Evolutionary conservation across 2,113 vertebrate species (phyloP), one percentile per base, ranked within the genome.

Genomic region (Tetrao urogallus): DNA sequence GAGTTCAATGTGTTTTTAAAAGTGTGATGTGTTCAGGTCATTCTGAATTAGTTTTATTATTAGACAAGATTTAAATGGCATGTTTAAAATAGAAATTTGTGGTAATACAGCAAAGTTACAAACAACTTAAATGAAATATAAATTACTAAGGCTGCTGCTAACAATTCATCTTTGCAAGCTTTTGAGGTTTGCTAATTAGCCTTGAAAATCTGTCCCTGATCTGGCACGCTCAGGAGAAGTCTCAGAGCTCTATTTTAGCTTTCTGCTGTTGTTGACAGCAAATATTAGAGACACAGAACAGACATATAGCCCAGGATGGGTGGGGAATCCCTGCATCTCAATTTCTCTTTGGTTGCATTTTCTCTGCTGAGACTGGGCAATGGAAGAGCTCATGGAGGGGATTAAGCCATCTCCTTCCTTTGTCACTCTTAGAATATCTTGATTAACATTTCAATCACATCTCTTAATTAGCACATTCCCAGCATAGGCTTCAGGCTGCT

Each of bases 101-200:
- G 56, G 56, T 47, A 83, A 67, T 25, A 83, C 50, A 95, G 83
- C 38, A 90, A 89, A 90, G 42, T 48, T 58, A 88, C 56, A 70
- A 90, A 88, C 36, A 71, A 22, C 25, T 83, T 80, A 92, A 96
- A 93, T 71, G 60, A 90, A 88, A 95, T 91, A 88, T 70, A 70
- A 91, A 71, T 88, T 80, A 50, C 72, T 67, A 45, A 74, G 42
- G 20, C 57, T 94, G 72, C 61, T 86, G 69, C 27, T 90, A 91
- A 77, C 56, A 88, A 80, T 90, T 90, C 13, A 70, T 90, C 47
- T 27, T 86, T 83, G n/a, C 34, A 65, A 75, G 42, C 0, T 0
- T 78, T 90, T 95, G 82, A 95, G 45, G 56, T 86, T 92, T 52
- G 47, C 92, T 95, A 94, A 95, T 93, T 95, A 93, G 47, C 47